Base-by-base conservation (phyloP, 2,113 vertebrate species). In the Microtus ochrogaster region DNA sequence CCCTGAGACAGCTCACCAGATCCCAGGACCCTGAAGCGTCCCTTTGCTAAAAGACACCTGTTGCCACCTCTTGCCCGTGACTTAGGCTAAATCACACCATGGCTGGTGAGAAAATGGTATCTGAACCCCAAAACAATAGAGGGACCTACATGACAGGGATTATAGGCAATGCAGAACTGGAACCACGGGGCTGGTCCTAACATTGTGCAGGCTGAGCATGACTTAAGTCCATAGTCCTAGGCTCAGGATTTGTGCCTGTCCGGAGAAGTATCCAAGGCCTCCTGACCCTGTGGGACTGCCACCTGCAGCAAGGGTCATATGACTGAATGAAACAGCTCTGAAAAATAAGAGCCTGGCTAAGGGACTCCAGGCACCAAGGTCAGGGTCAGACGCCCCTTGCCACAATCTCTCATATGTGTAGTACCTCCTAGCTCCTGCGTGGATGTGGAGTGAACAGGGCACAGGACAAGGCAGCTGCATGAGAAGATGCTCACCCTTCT, bases 371-470 rank as follows among this genome's bases (percentile, higher is more conserved):
- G 0, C 16, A 39, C 28, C 12, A 0, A 10, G 4, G 19, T 24
- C 39, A 7, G 28, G 9, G 39, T 16, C 16, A 5, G 21, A 3
- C 0, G 0, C 12, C 7, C 36, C 36, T 13, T 0, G 4, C 26
- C 30, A 2, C 11, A 21, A 1, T 0, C 47, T 28, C 21, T 66
- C 44, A 12, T 21, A 11, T 41, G 21, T 11, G 9, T 2, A 0
- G 6, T 7, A 3, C 17, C 16, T 22, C 28, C 36, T 22, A 12
- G 74, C 4, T 7, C 36, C 7, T 14, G 0, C 2, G 47, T 36
- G 28, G 83, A 66, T 39, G 6, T 44, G 16, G 63, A 19, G 0
- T 4, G 66, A 41, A 68, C 68, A 58, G 52, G 44, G 28, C 11
- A 52, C 17, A 36, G 21, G 41, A 52, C 5, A 33, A 82, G 21